Conservation (phyloP, 2,113 vertebrate genomes). For the Apaloderma vittatum region DNA sequence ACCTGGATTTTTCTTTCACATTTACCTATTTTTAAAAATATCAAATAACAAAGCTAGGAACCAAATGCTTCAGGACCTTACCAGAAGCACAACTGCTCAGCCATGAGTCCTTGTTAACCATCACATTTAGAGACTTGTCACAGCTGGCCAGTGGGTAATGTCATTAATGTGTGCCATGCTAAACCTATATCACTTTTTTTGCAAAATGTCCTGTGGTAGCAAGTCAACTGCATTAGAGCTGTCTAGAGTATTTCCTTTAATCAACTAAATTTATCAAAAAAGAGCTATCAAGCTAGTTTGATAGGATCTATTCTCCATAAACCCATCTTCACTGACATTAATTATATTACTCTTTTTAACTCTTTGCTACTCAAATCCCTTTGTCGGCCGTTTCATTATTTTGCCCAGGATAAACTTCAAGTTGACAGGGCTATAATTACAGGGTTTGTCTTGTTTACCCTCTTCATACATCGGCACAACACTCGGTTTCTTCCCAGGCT, state of each 20-base stretch:
- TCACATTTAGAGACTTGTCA: neutral
- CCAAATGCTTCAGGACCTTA: neutral
- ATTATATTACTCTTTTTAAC: constrained; percentile 56
- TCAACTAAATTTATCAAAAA: constrained; percentile 37
- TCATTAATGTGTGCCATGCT: neutral
- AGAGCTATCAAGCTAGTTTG: constrained; percentile 11
- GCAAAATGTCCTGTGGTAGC: neutral
- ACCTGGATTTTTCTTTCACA: neutral
- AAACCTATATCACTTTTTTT: neutral
- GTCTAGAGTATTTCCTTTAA: constrained; percentile 18
- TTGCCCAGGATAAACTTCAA: neutral
- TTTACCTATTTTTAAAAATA: neutral
- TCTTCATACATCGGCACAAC: neutral
- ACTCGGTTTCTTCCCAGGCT: neutral
- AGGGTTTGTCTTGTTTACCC: neutral
- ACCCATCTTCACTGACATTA: constrained; percentile 17
- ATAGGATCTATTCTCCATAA: constrained; percentile 40
- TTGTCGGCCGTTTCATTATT: constrained; percentile 30
- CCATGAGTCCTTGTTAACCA: neutral
- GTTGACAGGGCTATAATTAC: constrained; percentile 27
- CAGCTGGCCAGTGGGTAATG: neutral
- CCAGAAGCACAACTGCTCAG: neutral
- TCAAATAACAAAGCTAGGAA: neutral
- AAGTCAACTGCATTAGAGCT: neutral
- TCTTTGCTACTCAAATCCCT: constrained; percentile 43